phyloP scores from a whole-genome alignment of 2,797 vertebrate species.

The Molossus alvarezi region DNA sequence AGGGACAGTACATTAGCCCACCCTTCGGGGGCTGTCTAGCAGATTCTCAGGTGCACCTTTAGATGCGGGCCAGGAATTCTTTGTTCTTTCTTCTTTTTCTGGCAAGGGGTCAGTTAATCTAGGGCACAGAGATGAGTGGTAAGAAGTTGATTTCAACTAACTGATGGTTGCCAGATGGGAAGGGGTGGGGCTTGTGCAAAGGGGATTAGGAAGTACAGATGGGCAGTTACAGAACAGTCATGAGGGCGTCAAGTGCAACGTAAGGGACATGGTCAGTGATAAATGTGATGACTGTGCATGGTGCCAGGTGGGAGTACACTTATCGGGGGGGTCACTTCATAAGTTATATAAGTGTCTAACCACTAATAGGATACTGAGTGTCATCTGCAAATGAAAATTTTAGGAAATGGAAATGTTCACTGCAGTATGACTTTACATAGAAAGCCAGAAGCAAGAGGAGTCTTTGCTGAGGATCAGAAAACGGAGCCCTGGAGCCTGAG shows the following conservation, averaged over 20 bases:
- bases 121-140: background rate
- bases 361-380: background rate
- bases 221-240: background rate
- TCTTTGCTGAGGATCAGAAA: background rate
- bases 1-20: background rate
- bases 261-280: background rate
- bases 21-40: background rate
- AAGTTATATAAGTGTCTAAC: background rate
- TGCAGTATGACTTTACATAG: background rate
- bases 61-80: background rate
- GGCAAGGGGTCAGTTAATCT: constrained; percentile 23
- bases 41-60: background rate
- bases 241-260: background rate
- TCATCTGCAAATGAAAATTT: background rate
- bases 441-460: background rate
- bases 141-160: background rate
- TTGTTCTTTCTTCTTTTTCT: background rate
- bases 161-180: background rate
- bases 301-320: no score
- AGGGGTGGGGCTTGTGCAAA: background rate
- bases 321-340: no score
- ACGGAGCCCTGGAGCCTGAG: background rate
- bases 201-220: no score
- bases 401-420: background rate
- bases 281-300: background rate